phyloP scores from a whole-genome alignment of 2,888 invertebrate genomes.

The Agrilus mali region DNA sequence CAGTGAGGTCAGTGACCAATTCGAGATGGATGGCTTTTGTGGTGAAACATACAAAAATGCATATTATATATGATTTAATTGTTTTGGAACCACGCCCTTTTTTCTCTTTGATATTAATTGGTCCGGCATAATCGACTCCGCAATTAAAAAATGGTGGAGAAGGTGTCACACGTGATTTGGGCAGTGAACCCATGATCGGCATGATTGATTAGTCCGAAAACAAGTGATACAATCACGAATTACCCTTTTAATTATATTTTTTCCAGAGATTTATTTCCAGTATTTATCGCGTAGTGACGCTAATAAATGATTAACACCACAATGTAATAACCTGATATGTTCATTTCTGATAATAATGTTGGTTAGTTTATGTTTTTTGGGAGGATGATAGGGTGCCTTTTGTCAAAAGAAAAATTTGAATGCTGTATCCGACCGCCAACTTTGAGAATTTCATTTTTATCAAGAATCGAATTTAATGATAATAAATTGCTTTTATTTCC shows the following conservation, averaged over 20 bases:
- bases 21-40: no score
- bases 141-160: neutral
- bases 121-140: neutral
- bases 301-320: neutral
- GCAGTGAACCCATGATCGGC: neutral
- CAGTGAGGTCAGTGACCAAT: no score
- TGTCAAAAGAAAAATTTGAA: no score
- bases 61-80: no score
- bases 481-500: no score
- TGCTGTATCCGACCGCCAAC: no score
- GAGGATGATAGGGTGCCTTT: conserved; percentile 2
- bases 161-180: neutral
- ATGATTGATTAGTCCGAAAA: neutral
- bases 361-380: neutral
- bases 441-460: no score
- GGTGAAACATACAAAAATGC: no score
- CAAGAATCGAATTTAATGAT: no score
- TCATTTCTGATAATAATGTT: neutral
- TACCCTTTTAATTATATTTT: neutral
- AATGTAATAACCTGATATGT: neutral
- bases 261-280: neutral
- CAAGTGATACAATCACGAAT: neutral
- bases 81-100: no score
- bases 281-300: neutral
- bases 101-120: neutral